phyloP scores from a whole-genome alignment of 2,797 vertebrate genomes.

The Danio kyathit region DNA sequence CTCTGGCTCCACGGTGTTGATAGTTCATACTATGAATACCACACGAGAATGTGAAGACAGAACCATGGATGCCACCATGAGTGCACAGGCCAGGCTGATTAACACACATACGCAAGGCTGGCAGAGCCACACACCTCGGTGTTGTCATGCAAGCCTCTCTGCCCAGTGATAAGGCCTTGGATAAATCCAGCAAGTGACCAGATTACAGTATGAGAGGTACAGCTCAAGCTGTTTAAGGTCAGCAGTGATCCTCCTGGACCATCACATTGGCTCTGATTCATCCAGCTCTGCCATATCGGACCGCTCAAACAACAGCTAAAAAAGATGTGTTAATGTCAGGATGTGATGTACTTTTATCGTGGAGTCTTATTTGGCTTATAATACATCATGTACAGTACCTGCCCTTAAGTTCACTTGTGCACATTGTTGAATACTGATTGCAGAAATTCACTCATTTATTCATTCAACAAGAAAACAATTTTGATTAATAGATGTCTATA shows the following conservation, averaged over 20 bases:
- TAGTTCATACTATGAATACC: neutral
- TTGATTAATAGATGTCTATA: too few species aligned
- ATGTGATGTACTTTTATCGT: constrained; percentile 8
- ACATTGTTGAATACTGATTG: neutral
- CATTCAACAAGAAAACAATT: too few species aligned
- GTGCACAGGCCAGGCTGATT: constrained; percentile 18
- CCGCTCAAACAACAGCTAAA: constrained; percentile 14
- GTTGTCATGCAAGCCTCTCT: constrained; percentile 11
- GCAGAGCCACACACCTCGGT: constrained; percentile 14
- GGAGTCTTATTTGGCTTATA: neutral
- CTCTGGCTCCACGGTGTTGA: neutral
- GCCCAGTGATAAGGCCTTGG: constrained; percentile 35
- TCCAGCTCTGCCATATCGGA: constrained; percentile 18
- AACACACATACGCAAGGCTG: neutral
- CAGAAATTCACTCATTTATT: too few species aligned
- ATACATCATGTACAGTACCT: neutral
- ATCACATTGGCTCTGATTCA: constrained; percentile 29
- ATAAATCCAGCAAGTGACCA: constrained; percentile 45
- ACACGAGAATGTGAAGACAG: constrained; percentile 26
- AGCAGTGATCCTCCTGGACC: constrained; percentile 27
- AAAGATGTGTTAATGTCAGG: constrained; percentile 25
- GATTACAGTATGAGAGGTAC: constrained; percentile 21
- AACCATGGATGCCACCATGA: neutral
- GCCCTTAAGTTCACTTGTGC: neutral
- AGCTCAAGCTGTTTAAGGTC: constrained; percentile 21